Percentiles rank a stretch among this genome's conserved stretches.
These are phyloP conservation scores for Mythimna albipuncta DNA, from an alignment of 2,888 invertebrate genomes.

Conservation along the genomic window DNA sequence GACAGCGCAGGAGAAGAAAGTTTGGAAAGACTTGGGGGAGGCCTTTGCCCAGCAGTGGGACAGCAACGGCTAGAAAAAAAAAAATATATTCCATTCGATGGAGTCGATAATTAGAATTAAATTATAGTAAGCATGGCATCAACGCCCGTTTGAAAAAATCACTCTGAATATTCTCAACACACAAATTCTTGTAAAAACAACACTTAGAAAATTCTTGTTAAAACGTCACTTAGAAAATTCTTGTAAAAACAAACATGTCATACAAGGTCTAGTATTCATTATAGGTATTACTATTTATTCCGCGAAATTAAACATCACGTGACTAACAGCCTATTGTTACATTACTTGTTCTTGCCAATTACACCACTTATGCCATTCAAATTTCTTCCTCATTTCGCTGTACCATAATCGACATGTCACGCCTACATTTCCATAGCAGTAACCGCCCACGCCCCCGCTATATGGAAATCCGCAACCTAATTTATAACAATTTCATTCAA, in stretches of 20 bases:
- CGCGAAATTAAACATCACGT: background rate
- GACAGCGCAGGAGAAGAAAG: no score
- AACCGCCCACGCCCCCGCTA: conserved; percentile 15
- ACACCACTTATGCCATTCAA: conserved; percentile 27
- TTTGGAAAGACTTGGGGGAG: no score
- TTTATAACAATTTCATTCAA: conserved; percentile 33
- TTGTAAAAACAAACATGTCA: background rate
- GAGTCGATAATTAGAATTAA: no score
- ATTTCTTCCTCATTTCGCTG: conserved; percentile 19
- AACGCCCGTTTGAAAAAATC: no score
- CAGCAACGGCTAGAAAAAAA: no score
- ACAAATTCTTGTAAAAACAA: no score
- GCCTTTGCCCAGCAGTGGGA: no score
- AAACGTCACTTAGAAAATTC: background rate
- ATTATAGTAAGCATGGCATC: no score
- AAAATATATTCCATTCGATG: no score
- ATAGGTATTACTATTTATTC: conserved; percentile 18
- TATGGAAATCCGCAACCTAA: conserved; percentile 25
- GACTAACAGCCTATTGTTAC: conserved; percentile 29
- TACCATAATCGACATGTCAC: conserved; percentile 21
- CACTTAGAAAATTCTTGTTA: no score
- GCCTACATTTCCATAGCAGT: conserved; percentile 36
- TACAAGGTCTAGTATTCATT: background rate
- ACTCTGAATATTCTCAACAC: no score
- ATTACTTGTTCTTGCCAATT: conserved; percentile 26